These are phyloP conservation scores for Polypedilum pembai DNA, from an alignment of 1,140 invertebrate species.

Conservation along the genomic window DNA sequence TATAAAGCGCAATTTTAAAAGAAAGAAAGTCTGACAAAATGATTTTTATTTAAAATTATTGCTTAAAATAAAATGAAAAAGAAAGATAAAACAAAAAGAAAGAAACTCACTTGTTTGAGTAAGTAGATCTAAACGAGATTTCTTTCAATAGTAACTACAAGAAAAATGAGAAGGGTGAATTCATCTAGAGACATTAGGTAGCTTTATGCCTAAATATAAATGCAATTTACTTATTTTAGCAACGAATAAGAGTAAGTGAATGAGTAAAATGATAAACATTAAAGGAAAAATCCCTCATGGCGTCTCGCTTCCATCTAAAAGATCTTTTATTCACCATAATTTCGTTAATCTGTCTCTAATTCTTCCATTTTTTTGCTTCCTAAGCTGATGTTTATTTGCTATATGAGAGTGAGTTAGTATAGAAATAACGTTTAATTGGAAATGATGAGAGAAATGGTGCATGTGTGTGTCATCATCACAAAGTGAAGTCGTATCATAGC, in stretches of 20 bases:
- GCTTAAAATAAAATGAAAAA: background rate
- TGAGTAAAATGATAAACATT: too few relatives aligned
- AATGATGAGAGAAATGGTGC: slow-evolving; percentile 12
- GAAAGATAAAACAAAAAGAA: background rate
- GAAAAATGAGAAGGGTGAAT: background rate
- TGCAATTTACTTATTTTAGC: slow-evolving; percentile 13
- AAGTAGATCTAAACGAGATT: slow-evolving; percentile 2
- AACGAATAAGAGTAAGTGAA: background rate
- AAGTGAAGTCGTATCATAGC: background rate
- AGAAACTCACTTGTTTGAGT: background rate
- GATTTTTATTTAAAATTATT: background rate
- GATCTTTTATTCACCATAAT: background rate
- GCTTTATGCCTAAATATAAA: slow-evolving; percentile 13
- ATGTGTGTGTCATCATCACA: background rate
- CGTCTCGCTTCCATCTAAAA: background rate
- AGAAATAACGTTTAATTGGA: slow-evolving; percentile 4
- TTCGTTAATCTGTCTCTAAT: background rate
- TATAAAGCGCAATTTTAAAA: too few relatives aligned
- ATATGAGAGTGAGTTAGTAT: background rate
- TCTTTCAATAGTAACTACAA: background rate
- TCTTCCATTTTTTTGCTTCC: slow-evolving; percentile 1
- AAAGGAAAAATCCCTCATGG: background rate
- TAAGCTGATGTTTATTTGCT: background rate
- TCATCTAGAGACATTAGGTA: background rate
- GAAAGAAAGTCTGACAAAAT: too few relatives aligned